Percentiles rank a stretch among this genome's conserved stretches.
Conservation (phyloP, 2,888 invertebrate genomes). For the Andrena camellia region DNA sequence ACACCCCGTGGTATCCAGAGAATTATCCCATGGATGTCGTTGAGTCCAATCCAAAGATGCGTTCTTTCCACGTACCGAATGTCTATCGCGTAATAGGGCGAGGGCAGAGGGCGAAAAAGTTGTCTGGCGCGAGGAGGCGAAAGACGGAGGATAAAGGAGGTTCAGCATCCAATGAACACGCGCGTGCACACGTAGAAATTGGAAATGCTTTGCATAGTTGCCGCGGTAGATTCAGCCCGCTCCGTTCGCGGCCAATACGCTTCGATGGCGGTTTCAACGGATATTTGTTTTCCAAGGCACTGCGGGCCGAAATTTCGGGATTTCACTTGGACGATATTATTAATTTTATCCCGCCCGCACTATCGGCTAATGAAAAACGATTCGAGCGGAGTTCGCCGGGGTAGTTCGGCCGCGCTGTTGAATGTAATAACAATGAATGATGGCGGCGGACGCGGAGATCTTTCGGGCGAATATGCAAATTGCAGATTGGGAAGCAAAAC, state of each 20-base stretch:
- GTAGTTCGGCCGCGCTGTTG: neutral
- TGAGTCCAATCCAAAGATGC: neutral
- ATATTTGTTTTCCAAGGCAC: conserved; percentile 30
- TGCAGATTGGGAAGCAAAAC: no score
- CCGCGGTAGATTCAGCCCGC: conserved; percentile 24
- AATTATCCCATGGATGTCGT: conserved; percentile 3
- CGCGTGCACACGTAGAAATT: conserved; percentile 69
- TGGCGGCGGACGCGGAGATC: no score
- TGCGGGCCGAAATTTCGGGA: conserved; percentile 15
- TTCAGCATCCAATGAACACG: conserved; percentile 45
- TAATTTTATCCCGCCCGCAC: neutral
- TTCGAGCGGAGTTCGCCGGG: neutral
- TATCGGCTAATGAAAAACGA: conserved; percentile 12
- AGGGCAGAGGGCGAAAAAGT: conserved; percentile 53
- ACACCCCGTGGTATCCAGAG: neutral
- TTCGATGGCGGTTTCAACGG: conserved; percentile 23
- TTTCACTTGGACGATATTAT: conserved; percentile 7
- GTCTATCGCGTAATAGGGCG: conserved; percentile 66
- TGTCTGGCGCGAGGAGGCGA: conserved; percentile 34
- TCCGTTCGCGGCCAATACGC: conserved; percentile 36
- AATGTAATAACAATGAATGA: no score
- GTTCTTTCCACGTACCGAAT: conserved; percentile 25
- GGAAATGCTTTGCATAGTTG: conserved; percentile 76
- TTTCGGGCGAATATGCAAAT: no score
- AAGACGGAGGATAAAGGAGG: conserved; percentile 53